These are phyloP conservation scores for Harpalus rubripes DNA, from an alignment of 2,888 invertebrate genomes.

Conservation along the genomic window DNA sequence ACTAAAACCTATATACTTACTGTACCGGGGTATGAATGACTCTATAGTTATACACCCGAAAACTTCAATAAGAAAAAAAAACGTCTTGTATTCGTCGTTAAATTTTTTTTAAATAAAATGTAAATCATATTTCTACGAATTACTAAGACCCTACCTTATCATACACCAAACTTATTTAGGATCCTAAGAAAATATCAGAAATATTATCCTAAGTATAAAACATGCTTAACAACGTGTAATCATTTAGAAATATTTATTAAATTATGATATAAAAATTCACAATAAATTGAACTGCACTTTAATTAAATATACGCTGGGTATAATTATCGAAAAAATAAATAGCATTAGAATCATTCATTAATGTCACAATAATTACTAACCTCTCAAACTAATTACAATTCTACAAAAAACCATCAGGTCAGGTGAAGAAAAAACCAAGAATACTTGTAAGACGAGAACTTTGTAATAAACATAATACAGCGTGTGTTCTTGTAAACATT, in stretches of 20 bases:
- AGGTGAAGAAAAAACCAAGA: conserved; percentile 16
- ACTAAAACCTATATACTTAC: too few relatives aligned
- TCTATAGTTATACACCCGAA: too few relatives aligned
- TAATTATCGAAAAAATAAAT: conserved; percentile 16
- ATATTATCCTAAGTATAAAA: too few relatives aligned
- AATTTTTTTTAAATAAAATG: too few relatives aligned
- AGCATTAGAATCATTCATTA: conserved; percentile 21
- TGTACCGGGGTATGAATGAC: too few relatives aligned
- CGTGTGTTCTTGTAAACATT: conserved; percentile 30
- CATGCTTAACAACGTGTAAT: too few relatives aligned
- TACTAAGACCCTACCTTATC: too few relatives aligned
- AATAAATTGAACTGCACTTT: conserved; percentile 14
- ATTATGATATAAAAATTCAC: background rate
- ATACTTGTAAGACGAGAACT: conserved; percentile 9
- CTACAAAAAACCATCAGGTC: conserved; percentile 21
- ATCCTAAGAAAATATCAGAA: too few relatives aligned
- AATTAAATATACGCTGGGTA: background rate
- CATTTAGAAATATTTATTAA: background rate
- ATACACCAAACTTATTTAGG: too few relatives aligned
- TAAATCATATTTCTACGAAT: too few relatives aligned
- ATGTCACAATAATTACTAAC: conserved; percentile 35
- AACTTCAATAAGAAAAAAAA: too few relatives aligned
- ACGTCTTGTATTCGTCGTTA: too few relatives aligned
- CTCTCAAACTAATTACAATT: conserved; percentile 19
- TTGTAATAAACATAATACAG: conserved; percentile 10